A percentile compares a stretch with the other conserved stretches of the same genome.
These are phyloP conservation scores for Onychostoma macrolepis DNA, from an alignment of 2,113 vertebrate genomes.

Conservation along the genomic window DNA sequence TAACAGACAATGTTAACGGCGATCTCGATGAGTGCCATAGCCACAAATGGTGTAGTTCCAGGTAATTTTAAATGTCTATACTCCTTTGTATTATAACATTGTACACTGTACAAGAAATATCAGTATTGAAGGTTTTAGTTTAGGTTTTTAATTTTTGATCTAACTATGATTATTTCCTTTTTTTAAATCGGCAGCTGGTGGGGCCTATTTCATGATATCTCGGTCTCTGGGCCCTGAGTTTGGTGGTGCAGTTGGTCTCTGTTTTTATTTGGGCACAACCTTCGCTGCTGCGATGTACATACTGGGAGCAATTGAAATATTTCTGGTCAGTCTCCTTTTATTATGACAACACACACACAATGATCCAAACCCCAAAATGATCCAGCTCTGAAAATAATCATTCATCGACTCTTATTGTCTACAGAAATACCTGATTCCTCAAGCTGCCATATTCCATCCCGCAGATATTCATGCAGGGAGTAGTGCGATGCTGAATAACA, in stretches of 20 bases:
- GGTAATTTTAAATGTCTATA: constrained; percentile 41
- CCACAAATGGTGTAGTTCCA: constrained; percentile 58
- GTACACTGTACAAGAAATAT: too few relatives aligned
- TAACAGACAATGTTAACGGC: constrained; percentile 59
- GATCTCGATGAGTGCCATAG: constrained; percentile 59
- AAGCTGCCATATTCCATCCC: constrained; percentile 90
- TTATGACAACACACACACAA: background rate
- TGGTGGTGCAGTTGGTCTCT: constrained; percentile 95
- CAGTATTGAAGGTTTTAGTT: background rate
- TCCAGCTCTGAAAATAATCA: background rate
- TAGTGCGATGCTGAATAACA: constrained; percentile 91
- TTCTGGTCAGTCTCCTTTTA: constrained; percentile 83
- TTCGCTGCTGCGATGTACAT: constrained; percentile 99
- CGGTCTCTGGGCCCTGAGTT: constrained; percentile 96
- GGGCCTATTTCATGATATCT: constrained; percentile 99
- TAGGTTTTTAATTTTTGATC: background rate
- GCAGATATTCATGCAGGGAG: constrained; percentile 79
- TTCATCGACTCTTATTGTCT: constrained; percentile 29
- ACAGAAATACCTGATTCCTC: constrained; percentile 93
- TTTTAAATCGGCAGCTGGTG: constrained; percentile 81
- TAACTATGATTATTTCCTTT: background rate
- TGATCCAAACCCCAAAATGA: background rate
- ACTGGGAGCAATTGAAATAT: constrained; percentile 95
- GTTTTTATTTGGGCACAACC: constrained; percentile 96
- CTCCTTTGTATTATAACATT: background rate